Conservation (phyloP, 2,888 invertebrate species). For the Seira musarum region DNA sequence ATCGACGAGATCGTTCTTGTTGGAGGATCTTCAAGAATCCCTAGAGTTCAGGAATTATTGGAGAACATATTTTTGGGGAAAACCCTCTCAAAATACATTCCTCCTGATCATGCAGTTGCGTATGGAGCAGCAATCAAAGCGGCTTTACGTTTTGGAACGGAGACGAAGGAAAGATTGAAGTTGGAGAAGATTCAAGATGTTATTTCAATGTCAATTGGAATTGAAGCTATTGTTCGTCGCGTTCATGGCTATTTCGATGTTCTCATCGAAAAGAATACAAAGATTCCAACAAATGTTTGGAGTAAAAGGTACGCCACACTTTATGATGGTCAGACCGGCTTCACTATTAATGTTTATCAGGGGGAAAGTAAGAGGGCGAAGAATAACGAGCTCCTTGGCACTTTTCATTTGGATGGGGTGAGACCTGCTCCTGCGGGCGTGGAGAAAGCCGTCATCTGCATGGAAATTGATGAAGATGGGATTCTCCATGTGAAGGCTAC, state of each 20-base stretch:
- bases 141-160: slow-evolving; percentile 72
- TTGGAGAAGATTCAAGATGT: slow-evolving; percentile 42
- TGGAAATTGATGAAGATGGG: slow-evolving; percentile 34
- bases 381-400: slow-evolving; percentile 24
- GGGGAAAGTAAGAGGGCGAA: slow-evolving; percentile 19
- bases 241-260: too few species aligned
- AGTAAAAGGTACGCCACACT: slow-evolving; percentile 23
- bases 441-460: slow-evolving; percentile 30
- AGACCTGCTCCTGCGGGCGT: slow-evolving; percentile 24
- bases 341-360: slow-evolving; percentile 31
- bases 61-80: slow-evolving; percentile 77
- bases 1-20: slow-evolving; percentile 77
- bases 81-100: slow-evolving; percentile 80
- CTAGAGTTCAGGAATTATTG: slow-evolving; percentile 79
- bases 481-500: slow-evolving; percentile 27
- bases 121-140: slow-evolving; percentile 80
- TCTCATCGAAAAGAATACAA: slow-evolving; percentile 34
- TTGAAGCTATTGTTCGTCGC: too few species aligned
- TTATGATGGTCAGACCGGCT: slow-evolving; percentile 17
- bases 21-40: slow-evolving; percentile 81
- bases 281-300: neutral
- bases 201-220: slow-evolving; percentile 51
- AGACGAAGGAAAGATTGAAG: slow-evolving; percentile 8
- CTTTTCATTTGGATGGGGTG: slow-evolving; percentile 29
- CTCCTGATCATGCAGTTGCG: slow-evolving; percentile 82